Percentiles rank a stretch among this genome's conserved stretches.
Evolutionary conservation across 2,888 invertebrate genomes (phyloP).

Genomic region (Panorpa germanica): DNA sequence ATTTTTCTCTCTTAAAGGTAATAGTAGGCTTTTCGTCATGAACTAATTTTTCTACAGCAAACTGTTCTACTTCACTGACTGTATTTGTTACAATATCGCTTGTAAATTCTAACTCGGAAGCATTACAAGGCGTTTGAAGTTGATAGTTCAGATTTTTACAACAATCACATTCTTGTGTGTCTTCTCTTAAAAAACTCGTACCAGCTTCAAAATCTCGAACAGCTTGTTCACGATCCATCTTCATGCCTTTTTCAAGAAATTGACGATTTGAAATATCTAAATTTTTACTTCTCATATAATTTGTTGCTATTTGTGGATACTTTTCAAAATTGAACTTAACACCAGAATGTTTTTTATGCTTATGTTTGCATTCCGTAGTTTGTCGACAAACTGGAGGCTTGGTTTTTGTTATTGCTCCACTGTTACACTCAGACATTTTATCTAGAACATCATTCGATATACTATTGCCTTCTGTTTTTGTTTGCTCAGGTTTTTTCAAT

Average conservation of each 20-base stretch:
- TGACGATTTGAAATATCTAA: slow-evolving; percentile 39
- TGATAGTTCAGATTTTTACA: too few species aligned
- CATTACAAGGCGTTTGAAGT: slow-evolving; percentile 59
- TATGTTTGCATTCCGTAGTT: slow-evolving; percentile 25
- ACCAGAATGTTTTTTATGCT: slow-evolving; percentile 44
- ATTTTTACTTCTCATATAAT: slow-evolving; percentile 58
- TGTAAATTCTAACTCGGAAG: slow-evolving; percentile 45
- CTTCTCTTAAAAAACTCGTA: slow-evolving; percentile 26
- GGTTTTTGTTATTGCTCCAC: slow-evolving; percentile 14
- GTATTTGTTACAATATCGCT: too few species aligned
- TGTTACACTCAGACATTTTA: slow-evolving; percentile 2
- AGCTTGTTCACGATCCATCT: slow-evolving; percentile 23
- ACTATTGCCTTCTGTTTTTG: too few species aligned
- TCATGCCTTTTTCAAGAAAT: slow-evolving; percentile 34
- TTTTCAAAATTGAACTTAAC: slow-evolving; percentile 57
- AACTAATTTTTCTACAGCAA: slow-evolving; percentile 21
- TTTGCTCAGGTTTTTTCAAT: too few species aligned
- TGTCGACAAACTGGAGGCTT: slow-evolving; percentile 2
- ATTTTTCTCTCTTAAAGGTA: too few species aligned
- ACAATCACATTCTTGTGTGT: slow-evolving; percentile 29
- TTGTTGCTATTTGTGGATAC: slow-evolving; percentile 52
- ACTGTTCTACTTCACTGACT: too few species aligned
- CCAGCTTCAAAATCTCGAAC: slow-evolving; percentile 31
- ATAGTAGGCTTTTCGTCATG: slow-evolving; percentile 17
- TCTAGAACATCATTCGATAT: too few species aligned